These are phyloP conservation scores for Leptopilina clavipes DNA, from an alignment of 1,140 invertebrate genomes.

Conservation along the genomic window DNA sequence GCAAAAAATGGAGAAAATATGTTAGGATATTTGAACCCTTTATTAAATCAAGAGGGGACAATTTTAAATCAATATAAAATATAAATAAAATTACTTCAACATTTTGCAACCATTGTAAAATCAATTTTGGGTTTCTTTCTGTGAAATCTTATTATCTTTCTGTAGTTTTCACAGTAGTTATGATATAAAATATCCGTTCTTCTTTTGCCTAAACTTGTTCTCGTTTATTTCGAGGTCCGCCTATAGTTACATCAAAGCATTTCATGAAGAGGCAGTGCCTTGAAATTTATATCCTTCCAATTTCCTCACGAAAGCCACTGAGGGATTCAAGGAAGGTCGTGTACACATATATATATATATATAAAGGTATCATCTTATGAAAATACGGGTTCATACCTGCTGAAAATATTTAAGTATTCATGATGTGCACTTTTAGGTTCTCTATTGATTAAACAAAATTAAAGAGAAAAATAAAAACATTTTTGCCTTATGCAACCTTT, in stretches of 20 bases:
- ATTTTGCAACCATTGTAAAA: no score
- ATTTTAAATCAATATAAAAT: no score
- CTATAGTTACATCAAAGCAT: neutral
- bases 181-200: neutral
- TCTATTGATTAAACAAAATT: no score
- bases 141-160: neutral
- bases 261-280: neutral
- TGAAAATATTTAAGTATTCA: neutral
- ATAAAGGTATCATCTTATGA: neutral
- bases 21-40: no score
- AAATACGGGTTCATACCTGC: neutral
- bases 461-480: no score
- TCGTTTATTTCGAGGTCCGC: neutral
- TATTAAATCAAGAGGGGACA: no score
- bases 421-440: neutral
- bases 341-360: no score
- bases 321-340: neutral
- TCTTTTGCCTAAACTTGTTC: neutral
- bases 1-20: no score
- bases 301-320: neutral
- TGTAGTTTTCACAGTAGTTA: neutral
- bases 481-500: no score
- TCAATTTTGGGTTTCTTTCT: no score
- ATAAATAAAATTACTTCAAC: no score
- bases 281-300: neutral